phyloP scores from a whole-genome alignment of 2,113 vertebrate species.

The Misgurnus anguillicaudatus region DNA sequence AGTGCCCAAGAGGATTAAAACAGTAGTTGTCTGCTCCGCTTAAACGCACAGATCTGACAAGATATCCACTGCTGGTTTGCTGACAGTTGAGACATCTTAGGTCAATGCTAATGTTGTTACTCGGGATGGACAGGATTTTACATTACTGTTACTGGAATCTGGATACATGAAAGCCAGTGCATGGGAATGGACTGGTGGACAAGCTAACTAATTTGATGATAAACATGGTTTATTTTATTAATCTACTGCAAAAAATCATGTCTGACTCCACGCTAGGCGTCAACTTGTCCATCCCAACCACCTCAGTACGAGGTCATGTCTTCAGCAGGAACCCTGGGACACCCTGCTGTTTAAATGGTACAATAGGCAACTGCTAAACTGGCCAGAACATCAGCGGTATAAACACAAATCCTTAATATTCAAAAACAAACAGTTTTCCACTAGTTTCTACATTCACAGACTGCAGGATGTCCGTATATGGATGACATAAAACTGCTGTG shows the following conservation, averaged over 20 bases:
- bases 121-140: neutral
- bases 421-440: too few species aligned
- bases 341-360: neutral
- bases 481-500: neutral
- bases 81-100: neutral
- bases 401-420: too few species aligned
- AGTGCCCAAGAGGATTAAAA: conserved; percentile 20
- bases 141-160: neutral
- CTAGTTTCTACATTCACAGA: too few species aligned
- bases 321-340: neutral
- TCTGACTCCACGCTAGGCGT: neutral
- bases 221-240: conserved; percentile 7
- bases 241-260: neutral
- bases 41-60: conserved; percentile 25
- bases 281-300: neutral
- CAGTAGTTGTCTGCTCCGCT: neutral
- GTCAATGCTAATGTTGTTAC: neutral
- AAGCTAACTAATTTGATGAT: neutral
- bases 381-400: neutral
- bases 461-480: too few species aligned
- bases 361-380: neutral
- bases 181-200: neutral
- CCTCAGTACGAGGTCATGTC: neutral
- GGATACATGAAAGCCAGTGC: neutral
- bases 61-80: conserved; percentile 17